These are phyloP conservation scores for Pelodiscus sinensis DNA, from an alignment of 2,113 vertebrate genomes.

Conservation along the genomic window DNA sequence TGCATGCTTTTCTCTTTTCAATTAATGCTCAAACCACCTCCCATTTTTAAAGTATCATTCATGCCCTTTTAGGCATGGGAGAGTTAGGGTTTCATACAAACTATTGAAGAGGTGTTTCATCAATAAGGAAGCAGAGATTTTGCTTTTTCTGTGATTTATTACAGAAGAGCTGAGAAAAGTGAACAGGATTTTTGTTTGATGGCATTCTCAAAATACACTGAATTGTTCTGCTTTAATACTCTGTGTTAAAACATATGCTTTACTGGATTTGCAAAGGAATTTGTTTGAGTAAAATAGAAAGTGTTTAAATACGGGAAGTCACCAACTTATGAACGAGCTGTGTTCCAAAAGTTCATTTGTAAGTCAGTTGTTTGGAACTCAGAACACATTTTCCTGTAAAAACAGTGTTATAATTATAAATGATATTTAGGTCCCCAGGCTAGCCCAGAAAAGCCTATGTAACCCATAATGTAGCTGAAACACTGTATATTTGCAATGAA, in stretches of 20 bases:
- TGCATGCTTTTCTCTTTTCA: conserved; percentile 44
- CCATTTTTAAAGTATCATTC: conserved; percentile 31
- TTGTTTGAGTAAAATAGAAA: neutral
- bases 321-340: too few relatives aligned
- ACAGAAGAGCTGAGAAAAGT: conserved; percentile 45
- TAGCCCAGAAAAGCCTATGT: too few relatives aligned
- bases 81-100: conserved; percentile 55
- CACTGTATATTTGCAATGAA: too few relatives aligned
- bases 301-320: too few relatives aligned
- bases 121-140: conserved; percentile 55
- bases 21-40: conserved; percentile 19
- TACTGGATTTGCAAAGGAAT: conserved; percentile 2
- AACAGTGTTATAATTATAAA: too few relatives aligned
- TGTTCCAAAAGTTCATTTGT: too few relatives aligned
- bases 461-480: too few relatives aligned
- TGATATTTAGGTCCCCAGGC: too few relatives aligned
- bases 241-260: conserved; percentile 33
- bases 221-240: neutral
- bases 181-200: conserved; percentile 45
- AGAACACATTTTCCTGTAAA: too few relatives aligned
- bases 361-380: too few relatives aligned
- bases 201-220: conserved; percentile 30
- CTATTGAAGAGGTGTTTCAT: conserved; percentile 42
- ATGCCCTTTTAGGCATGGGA: conserved; percentile 3
- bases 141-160: conserved; percentile 63